phyloP scores from a whole-genome alignment of 2,113 vertebrate genomes.

The Alosa alosa region DNA sequence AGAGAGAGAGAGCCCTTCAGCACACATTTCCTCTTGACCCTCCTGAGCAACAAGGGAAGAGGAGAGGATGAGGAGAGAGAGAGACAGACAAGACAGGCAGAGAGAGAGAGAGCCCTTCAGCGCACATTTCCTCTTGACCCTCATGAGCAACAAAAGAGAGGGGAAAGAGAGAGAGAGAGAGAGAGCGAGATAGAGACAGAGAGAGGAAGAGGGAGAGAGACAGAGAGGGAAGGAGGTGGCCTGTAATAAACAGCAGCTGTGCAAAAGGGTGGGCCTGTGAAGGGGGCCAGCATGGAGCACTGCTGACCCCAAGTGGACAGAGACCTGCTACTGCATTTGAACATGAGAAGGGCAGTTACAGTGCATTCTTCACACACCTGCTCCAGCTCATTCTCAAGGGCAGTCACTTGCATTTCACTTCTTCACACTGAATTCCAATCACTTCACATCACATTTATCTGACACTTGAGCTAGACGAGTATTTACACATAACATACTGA shows the following conservation, averaged over 20 bases:
- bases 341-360: background rate
- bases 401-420: background rate
- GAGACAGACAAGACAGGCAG: background rate
- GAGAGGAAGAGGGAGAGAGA: background rate
- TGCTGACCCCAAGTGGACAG: slow-evolving; percentile 27
- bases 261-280: slow-evolving; percentile 14
- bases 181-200: background rate
- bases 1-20: background rate
- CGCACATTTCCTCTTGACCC: background rate
- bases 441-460: background rate
- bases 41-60: slow-evolving; percentile 26
- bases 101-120: background rate
- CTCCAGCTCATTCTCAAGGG: background rate
- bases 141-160: slow-evolving; percentile 27
- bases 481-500: background rate
- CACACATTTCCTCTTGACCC: slow-evolving; percentile 9
- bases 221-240: background rate
- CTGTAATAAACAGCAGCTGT: slow-evolving; percentile 37
- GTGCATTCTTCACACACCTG: background rate
- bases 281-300: background rate
- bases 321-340: background rate
- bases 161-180: background rate
- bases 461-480: background rate
- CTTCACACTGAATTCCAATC: background rate
- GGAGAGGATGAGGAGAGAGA: background rate